Base-by-base conservation (phyloP, 2,797 vertebrate species). In the Molothrus ater region DNA sequence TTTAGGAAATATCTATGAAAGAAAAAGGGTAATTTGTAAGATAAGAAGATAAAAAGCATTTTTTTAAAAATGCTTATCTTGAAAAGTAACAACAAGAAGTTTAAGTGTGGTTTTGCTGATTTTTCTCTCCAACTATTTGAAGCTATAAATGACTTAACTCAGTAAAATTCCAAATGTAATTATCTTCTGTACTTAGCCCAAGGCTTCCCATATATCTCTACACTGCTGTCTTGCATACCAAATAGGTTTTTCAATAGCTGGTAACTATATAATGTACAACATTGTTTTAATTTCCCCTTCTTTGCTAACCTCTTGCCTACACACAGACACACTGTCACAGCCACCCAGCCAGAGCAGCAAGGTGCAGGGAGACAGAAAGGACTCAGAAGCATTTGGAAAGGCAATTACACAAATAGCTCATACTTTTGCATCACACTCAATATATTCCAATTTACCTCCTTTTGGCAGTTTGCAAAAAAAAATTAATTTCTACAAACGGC, bases 121-220 rank as follows among this genome's bases (percentile, higher is more conserved):
- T 98, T 98, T 98, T 97, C 98, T 98, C 95, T 96, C 96, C 96
- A 99, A 99, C 98, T 98, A 98, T 99, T 99, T 99, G 98, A 99
- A 99, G 98, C 98, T 98, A 98, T 99, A 99, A 99, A 99, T 99
- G 99, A 99, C 99, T 99, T 99, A 99, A 99, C 98, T 99, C 99
- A 98, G 99, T 99, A 98, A 99, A 99, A 99, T 99, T 99, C 98
- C 98, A 99, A 99, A 99, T 99, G 99, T 99, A 99, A 99, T 99
- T 99, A 99, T 99, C 99, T 99, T 98, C 98, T 98, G 98, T 98
- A 98, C 98, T 99, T 98, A 99, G 99, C 99, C 99, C 97, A 97
- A 97, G 98, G 99, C 98, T 98, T 98, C 98, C 98, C 98, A 99
- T 99, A 99, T 99, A 99, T 99, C 99, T 99, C 98, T 84, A 97